Evolutionary conservation across 2,888 invertebrate genomes (phyloP).

Genomic region (Apamea monoglypha): DNA sequence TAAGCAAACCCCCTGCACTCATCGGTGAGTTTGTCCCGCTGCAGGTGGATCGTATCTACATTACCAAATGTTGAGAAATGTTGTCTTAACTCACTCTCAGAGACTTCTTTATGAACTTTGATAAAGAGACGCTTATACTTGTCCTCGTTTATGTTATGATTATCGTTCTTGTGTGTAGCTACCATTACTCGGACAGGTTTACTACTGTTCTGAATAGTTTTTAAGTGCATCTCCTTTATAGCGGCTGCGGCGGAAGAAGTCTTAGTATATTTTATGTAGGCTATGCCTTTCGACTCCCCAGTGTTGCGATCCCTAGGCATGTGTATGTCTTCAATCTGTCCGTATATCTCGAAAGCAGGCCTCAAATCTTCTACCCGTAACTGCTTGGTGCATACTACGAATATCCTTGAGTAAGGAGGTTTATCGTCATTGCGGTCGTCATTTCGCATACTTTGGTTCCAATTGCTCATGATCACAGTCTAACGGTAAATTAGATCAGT

Average conservation of each 20-base stretch:
- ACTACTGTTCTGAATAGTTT: conserved; percentile 92
- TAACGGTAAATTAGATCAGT: conserved; percentile 65
- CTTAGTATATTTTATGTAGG: conserved; percentile 97
- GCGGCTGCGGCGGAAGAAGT: conserved; percentile 97
- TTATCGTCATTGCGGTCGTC: conserved; percentile 88
- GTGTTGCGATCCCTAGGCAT: conserved; percentile 95
- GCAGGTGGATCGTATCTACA: conserved; percentile 94
- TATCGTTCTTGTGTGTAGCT: conserved; percentile 91
- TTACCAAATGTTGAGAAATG: conserved; percentile 97
- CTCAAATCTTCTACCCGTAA: conserved; percentile 93
- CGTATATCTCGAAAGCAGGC: conserved; percentile 94
- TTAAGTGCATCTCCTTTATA: conserved; percentile 96
- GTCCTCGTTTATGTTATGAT: conserved; percentile 76
- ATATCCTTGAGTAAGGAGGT: conserved; percentile 97
- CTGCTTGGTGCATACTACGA: conserved; percentile 95
- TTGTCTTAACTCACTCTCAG: conserved; percentile 93
- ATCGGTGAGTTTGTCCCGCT: conserved; percentile 94
- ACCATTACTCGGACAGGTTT: conserved; percentile 97
- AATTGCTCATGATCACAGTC: conserved; percentile 65
- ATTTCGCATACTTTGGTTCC: conserved; percentile 65
- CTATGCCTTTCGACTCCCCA: conserved; percentile 97
- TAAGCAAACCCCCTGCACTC: conserved; percentile 97
- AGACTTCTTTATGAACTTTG: conserved; percentile 94
- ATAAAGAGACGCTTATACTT: conserved; percentile 94
- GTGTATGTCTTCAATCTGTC: conserved; percentile 96